These are phyloP conservation scores for Theropithecus gelada DNA, from an alignment of 2,113 vertebrate species.

Conservation along the genomic window DNA sequence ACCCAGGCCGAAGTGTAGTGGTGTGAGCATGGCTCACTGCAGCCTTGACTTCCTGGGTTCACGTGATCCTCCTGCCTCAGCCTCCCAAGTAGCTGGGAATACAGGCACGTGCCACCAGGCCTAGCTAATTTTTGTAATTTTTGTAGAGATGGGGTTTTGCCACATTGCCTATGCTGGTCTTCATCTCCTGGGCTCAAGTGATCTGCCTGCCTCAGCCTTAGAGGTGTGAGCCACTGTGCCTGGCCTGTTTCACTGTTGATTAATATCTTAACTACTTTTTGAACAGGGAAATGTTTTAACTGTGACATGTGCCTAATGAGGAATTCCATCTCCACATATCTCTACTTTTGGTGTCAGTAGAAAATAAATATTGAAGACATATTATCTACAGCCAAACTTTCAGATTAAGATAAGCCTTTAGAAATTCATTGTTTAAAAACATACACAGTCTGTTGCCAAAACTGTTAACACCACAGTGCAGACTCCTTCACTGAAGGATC, in stretches of 20 bases:
- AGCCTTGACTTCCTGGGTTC: too few species aligned
- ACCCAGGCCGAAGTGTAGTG: too few species aligned
- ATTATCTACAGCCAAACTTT: neutral
- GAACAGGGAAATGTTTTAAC: neutral
- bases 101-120: too few species aligned
- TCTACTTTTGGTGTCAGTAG: neutral
- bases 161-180: too few species aligned
- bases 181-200: neutral
- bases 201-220: neutral
- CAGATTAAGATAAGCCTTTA: neutral
- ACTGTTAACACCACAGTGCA: constrained; percentile 84
- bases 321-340: neutral
- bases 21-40: too few species aligned
- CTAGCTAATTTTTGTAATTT: neutral
- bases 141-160: neutral
- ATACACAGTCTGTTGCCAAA: constrained; percentile 86
- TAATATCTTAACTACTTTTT: neutral
- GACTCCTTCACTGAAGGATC: constrained; percentile 85
- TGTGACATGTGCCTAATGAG: neutral
- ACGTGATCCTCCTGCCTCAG: too few species aligned
- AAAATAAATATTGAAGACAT: neutral
- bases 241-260: neutral
- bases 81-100: too few species aligned
- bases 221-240: neutral
- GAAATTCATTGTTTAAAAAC: constrained; percentile 22